These are phyloP conservation scores for Eupithecia inturbata DNA, from an alignment of 2,888 invertebrate genomes.

Conservation along the genomic window DNA sequence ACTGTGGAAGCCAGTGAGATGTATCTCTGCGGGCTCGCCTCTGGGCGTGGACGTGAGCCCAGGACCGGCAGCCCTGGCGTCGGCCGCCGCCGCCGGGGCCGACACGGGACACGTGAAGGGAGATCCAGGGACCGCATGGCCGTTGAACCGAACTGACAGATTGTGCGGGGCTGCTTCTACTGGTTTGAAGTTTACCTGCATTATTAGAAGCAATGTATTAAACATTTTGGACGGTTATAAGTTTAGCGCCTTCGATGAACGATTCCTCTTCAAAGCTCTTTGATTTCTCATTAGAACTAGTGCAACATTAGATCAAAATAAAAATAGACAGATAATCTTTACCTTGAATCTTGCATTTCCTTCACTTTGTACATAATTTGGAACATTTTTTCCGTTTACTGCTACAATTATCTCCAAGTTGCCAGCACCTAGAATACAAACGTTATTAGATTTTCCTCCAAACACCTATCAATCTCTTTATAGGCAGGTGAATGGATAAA, in stretches of 20 bases:
- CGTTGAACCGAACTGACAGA: conserved; percentile 93
- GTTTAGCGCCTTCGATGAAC: background rate
- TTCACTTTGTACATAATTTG: conserved; percentile 98
- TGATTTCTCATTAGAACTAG: background rate
- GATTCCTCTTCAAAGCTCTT: background rate
- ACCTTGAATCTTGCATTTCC: conserved; percentile 97
- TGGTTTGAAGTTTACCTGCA: conserved; percentile 95
- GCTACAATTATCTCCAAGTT: conserved; percentile 99
- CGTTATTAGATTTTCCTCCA: background rate
- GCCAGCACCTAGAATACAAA: conserved; percentile 89
- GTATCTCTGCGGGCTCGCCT: conserved; percentile 74
- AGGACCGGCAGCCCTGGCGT: conserved; percentile 75
- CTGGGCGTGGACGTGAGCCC: conserved; percentile 72
- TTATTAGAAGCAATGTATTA: background rate
- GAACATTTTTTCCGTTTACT: conserved; percentile 97
- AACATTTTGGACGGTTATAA: background rate
- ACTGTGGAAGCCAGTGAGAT: conserved; percentile 77
- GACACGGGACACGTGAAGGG: conserved; percentile 96
- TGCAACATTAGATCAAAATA: background rate
- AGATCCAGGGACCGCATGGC: conserved; percentile 92
- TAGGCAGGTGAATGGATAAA: no score
- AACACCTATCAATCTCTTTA: no score
- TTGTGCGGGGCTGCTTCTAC: conserved; percentile 96
- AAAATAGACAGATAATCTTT: background rate
- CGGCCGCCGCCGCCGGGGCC: conserved; percentile 74